phyloP scores from a whole-genome alignment of 2,113 vertebrate genomes.

The Forbesichthys agassizii region DNA sequence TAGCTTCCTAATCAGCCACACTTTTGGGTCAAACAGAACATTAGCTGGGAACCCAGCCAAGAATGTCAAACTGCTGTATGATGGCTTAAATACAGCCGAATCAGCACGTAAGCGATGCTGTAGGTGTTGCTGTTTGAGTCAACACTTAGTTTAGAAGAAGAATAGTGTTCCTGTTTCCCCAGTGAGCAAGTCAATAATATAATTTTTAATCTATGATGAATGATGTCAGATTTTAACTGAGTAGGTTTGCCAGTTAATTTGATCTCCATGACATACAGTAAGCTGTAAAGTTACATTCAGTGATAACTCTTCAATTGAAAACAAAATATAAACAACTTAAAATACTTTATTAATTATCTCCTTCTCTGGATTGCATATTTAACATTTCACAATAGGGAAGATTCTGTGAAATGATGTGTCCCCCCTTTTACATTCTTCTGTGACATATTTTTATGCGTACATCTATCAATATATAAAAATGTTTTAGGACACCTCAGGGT shows the following conservation, averaged over 20 bases:
- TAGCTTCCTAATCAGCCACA: slow-evolving; percentile 13
- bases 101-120: slow-evolving; percentile 2
- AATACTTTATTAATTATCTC: background rate
- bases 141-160: too few relatives aligned
- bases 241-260: too few relatives aligned
- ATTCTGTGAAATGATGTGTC: too few relatives aligned
- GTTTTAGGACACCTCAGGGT: background rate
- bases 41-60: slow-evolving; percentile 1
- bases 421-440: background rate
- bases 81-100: background rate
- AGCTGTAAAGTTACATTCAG: background rate
- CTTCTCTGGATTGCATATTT: background rate
- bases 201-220: too few relatives aligned
- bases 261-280: too few relatives aligned
- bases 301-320: background rate
- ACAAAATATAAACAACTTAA: background rate
- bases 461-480: background rate
- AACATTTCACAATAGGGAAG: background rate
- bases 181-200: too few relatives aligned
- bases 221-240: too few relatives aligned
- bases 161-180: too few relatives aligned
- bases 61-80: slow-evolving; percentile 1
- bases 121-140: background rate
- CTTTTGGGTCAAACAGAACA: slow-evolving; percentile 5
- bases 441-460: background rate